phyloP scores from a whole-genome alignment of 1,140 invertebrate genomes.

The Drosophila micromelanica region DNA sequence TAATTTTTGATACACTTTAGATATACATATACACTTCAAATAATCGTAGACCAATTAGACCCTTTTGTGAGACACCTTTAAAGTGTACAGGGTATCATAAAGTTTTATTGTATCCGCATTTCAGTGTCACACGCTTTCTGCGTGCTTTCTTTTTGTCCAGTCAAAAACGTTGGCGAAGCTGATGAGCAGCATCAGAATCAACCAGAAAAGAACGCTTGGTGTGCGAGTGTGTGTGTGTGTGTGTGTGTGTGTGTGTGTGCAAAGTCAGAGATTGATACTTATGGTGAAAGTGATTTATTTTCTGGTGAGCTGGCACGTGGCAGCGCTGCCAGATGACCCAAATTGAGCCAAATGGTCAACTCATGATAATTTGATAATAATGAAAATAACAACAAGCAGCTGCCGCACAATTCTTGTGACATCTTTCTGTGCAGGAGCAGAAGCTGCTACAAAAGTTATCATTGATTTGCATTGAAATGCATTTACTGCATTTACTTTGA shows the following conservation, averaged over 20 bases:
- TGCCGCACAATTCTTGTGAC: constrained; percentile 13
- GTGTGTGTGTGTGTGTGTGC: constrained; percentile 17
- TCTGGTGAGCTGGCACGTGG: constrained; percentile 50
- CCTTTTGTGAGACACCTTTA: background rate
- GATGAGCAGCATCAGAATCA: constrained; percentile 2
- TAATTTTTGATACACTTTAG: too few relatives aligned
- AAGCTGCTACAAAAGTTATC: constrained; percentile 27
- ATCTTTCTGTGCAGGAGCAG: background rate
- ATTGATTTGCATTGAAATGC: constrained; percentile 60
- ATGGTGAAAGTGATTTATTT: constrained; percentile 79
- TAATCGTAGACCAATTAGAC: background rate
- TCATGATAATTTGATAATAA: constrained; percentile 80
- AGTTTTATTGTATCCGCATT: constrained; percentile 82
- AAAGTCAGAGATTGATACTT: constrained; percentile 80
- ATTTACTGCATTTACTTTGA: constrained; percentile 40
- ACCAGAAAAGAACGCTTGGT: constrained; percentile 8
- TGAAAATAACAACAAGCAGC: constrained; percentile 46
- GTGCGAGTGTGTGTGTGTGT: constrained; percentile 11
- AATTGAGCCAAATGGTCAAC: constrained; percentile 74
- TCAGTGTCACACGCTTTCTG: constrained; percentile 69
- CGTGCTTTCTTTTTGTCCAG: constrained; percentile 49
- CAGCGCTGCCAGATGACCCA: constrained; percentile 60
- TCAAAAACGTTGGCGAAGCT: background rate
- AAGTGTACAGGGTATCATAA: constrained; percentile 37
- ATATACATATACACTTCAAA: too few relatives aligned